Percentiles rank a stretch among this genome's conserved stretches.
Evolutionary conservation across 2,888 invertebrate species (phyloP).

Genomic region (Helicoverpa assulta): DNA sequence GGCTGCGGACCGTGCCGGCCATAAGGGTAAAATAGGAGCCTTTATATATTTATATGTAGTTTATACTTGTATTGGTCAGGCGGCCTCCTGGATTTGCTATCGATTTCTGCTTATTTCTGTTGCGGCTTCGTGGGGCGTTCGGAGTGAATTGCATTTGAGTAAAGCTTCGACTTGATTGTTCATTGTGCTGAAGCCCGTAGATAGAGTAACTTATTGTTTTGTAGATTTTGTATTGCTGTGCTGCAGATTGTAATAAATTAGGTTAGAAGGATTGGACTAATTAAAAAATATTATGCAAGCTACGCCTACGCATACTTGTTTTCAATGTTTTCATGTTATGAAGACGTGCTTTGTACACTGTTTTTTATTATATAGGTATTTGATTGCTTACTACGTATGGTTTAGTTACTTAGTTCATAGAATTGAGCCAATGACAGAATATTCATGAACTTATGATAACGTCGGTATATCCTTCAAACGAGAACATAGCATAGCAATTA

Average conservation of each 20-base stretch:
- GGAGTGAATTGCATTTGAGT: conserved; percentile 21
- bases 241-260: neutral
- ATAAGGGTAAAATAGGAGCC: conserved; percentile 89
- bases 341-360: no score
- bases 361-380: no score
- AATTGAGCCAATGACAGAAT: no score
- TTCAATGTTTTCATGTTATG: neutral
- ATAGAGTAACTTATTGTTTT: conserved; percentile 4
- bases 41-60: conserved; percentile 83
- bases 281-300: neutral
- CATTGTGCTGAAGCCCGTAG: conserved; percentile 5
- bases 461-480: neutral
- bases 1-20: conserved; percentile 88
- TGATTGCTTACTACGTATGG: no score
- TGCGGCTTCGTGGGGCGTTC: conserved; percentile 30
- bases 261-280: neutral
- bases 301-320: neutral
- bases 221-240: neutral
- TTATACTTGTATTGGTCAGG: conserved; percentile 86
- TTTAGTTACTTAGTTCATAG: no score
- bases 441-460: no score
- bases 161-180: conserved; percentile 21
- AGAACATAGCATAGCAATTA: neutral
- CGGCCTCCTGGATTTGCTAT: conserved; percentile 71
- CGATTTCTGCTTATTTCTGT: conserved; percentile 71